Conservation (phyloP, 2,888 invertebrate species). For the Chalcis sispes region DNA sequence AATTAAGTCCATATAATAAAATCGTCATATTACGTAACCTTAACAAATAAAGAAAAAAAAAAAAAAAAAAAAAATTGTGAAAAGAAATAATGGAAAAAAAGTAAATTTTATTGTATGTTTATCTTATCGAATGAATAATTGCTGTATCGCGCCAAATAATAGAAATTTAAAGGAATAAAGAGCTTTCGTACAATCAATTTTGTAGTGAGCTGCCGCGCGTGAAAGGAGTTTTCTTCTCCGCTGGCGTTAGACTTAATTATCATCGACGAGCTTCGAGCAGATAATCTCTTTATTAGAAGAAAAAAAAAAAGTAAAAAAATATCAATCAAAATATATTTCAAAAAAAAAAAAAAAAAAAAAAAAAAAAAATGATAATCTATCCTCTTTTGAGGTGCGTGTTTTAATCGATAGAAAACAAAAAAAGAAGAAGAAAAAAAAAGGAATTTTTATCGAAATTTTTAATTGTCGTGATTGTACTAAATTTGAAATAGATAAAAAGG, state of each 20-base stretch:
- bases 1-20: neutral
- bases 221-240: conserved; percentile 54
- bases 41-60: no score
- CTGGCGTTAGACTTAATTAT: conserved; percentile 55
- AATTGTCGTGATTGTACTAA: neutral
- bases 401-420: neutral
- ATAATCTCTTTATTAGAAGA: conserved; percentile 41
- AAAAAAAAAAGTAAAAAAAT: conserved; percentile 9
- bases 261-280: conserved; percentile 47
- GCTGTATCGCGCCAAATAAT: conserved; percentile 20
- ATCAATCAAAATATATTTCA: conserved; percentile 21
- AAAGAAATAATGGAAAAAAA: neutral
- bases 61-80: no score
- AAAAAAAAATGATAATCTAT: neutral
- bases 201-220: conserved; percentile 66
- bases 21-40: conserved; percentile 1
- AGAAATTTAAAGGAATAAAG: conserved; percentile 40
- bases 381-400: conserved; percentile 9
- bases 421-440: conserved; percentile 4
- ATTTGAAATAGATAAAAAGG: neutral
- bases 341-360: neutral
- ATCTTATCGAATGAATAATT: conserved; percentile 22
- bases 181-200: conserved; percentile 74
- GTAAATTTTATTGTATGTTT: conserved; percentile 3
- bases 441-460: neutral